These are phyloP conservation scores for Macrophya annulata DNA, from an alignment of 2,888 invertebrate species.

Conservation along the genomic window DNA sequence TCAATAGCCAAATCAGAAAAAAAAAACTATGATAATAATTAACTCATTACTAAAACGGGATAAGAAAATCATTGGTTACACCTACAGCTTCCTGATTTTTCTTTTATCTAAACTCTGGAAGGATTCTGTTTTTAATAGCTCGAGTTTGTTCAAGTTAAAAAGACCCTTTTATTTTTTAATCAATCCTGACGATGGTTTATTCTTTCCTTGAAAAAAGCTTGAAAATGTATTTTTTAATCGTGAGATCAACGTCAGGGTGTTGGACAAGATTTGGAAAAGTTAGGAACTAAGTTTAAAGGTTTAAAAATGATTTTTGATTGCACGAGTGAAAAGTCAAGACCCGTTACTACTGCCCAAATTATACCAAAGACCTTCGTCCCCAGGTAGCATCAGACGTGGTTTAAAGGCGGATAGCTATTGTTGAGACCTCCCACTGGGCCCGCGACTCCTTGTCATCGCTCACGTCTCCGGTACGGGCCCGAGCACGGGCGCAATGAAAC, in stretches of 20 bases:
- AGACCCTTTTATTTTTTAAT: neutral
- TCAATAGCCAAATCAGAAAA: constrained; percentile 35
- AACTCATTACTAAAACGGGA: constrained; percentile 25
- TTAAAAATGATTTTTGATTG: constrained; percentile 29
- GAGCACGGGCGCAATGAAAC: constrained; percentile 61
- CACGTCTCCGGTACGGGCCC: constrained; percentile 64
- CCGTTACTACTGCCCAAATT: constrained; percentile 35
- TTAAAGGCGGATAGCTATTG: constrained; percentile 72
- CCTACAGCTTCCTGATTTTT: neutral
- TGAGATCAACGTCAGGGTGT: neutral
- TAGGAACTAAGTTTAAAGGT: neutral
- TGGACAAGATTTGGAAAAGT: neutral
- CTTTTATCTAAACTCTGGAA: neutral
- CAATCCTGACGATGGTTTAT: neutral
- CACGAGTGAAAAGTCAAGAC: constrained; percentile 1
- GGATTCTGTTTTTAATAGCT: neutral
- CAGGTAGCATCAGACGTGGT: constrained; percentile 58
- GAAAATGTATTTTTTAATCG: neutral
- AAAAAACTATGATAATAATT: constrained; percentile 2
- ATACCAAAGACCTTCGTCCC: constrained; percentile 17
- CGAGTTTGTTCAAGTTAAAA: neutral
- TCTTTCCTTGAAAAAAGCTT: neutral
- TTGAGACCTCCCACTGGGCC: constrained; percentile 74
- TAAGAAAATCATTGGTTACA: constrained; percentile 1
- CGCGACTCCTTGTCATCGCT: constrained; percentile 75